These are phyloP conservation scores for Sylvia borin DNA, from an alignment of 2,797 vertebrate species.

Conservation along the genomic window DNA sequence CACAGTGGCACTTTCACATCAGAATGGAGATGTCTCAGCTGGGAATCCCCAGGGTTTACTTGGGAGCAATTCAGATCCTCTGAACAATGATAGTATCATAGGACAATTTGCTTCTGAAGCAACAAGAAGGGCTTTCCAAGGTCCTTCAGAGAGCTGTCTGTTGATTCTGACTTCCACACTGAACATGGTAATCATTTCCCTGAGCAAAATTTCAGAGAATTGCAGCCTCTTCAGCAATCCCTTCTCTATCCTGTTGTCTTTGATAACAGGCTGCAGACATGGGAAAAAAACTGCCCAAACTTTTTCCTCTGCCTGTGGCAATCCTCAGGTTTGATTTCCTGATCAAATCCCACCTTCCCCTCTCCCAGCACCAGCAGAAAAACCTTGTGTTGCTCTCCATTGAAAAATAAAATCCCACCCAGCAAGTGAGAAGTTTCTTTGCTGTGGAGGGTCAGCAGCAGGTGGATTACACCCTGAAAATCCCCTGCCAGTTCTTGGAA, in stretches of 20 bases:
- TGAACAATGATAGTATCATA: neutral
- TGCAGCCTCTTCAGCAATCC: neutral
- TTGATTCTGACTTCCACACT: neutral
- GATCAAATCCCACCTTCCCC: neutral
- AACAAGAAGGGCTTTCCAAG: neutral
- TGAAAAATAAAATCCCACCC: neutral
- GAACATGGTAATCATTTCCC: neutral
- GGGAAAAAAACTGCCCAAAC: neutral
- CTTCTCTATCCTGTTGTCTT: neutral
- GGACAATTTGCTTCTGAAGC: neutral
- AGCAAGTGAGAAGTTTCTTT: neutral
- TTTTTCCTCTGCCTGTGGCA: neutral
- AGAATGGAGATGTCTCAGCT: neutral
- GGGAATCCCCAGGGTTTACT: neutral
- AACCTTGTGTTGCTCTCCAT: neutral
- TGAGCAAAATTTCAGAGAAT: neutral
- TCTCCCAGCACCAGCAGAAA: neutral
- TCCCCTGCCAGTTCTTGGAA: slow-evolving; percentile 52
- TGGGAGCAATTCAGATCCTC: neutral
- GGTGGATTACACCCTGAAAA: slow-evolving; percentile 64
- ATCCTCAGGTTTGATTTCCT: neutral
- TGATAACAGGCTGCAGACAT: neutral
- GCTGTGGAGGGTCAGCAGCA: neutral
- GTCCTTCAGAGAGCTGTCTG: neutral
- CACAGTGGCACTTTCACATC: neutral